Percentiles rank a stretch among this genome's conserved stretches.
phyloP scores from a whole-genome alignment of 2,113 vertebrate genomes.

The Eurypyga helias region DNA sequence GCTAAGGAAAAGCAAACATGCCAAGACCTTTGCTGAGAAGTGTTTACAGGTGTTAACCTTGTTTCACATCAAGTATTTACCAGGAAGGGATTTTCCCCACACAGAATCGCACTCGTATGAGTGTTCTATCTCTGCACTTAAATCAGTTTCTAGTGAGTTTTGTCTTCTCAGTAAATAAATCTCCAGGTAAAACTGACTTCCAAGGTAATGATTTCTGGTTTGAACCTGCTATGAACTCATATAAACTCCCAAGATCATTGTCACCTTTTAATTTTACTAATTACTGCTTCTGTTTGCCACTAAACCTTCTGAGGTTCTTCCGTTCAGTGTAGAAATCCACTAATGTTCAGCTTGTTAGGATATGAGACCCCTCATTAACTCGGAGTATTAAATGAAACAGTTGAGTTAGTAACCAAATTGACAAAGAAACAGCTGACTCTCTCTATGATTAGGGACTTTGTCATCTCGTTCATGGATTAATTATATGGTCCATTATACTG shows the following conservation, averaged over 20 bases:
- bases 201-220: neutral
- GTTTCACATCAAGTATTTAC: neutral
- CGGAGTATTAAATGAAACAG: slow-evolving; percentile 75
- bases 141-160: neutral
- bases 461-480: slow-evolving; percentile 75
- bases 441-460: slow-evolving; percentile 64
- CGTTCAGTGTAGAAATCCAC: neutral
- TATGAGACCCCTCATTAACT: slow-evolving; percentile 74
- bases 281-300: neutral
- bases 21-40: neutral
- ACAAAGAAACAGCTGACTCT: slow-evolving; percentile 66
- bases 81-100: neutral
- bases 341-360: slow-evolving; percentile 68
- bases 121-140: neutral
- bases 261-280: neutral
- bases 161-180: neutral
- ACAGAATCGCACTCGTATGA: accelerated
- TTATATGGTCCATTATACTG: slow-evolving; percentile 76
- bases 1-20: neutral
- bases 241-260: neutral
- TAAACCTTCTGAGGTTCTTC: neutral
- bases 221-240: neutral
- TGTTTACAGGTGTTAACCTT: neutral
- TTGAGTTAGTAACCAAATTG: slow-evolving; percentile 76
- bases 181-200: neutral